Conservation (phyloP, 2,797 vertebrate genomes). For the Lindbergichthys nudifrons region DNA sequence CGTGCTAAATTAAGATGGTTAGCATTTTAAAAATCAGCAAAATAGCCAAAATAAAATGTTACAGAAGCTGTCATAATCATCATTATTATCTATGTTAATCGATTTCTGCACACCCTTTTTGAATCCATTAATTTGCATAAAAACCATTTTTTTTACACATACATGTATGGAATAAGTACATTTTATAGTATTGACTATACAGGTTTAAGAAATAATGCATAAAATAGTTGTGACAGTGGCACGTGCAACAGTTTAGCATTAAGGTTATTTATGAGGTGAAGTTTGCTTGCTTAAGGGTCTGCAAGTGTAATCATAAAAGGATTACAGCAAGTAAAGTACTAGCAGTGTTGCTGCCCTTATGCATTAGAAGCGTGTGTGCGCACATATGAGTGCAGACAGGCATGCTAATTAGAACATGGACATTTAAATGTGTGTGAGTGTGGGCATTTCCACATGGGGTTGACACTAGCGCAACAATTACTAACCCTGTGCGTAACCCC, state of each 20-base stretch:
- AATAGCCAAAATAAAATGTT: neutral
- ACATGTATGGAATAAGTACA: neutral
- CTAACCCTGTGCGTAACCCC: constrained; percentile 30
- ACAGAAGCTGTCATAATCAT: neutral
- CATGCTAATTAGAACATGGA: constrained; percentile 36
- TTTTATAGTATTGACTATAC: neutral
- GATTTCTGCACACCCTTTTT: too few relatives aligned
- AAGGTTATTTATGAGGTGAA: constrained; percentile 20
- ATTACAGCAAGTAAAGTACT: constrained; percentile 33
- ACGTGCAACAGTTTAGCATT: neutral
- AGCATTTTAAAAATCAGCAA: neutral
- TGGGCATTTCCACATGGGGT: constrained; percentile 24
- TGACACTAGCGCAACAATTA: constrained; percentile 40
- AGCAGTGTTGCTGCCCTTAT: neutral
- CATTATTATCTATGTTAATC: neutral
- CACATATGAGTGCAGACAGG: neutral
- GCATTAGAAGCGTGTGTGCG: neutral
- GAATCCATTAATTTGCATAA: neutral
- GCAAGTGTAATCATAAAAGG: constrained; percentile 32
- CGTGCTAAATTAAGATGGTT: neutral
- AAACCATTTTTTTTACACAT: neutral
- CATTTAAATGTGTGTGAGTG: neutral
- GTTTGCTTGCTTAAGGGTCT: neutral
- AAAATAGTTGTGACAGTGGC: neutral
- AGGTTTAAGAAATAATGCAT: neutral